Base-by-base conservation (phyloP, 2,888 invertebrate genomes). In the Sericinus montela region DNA sequence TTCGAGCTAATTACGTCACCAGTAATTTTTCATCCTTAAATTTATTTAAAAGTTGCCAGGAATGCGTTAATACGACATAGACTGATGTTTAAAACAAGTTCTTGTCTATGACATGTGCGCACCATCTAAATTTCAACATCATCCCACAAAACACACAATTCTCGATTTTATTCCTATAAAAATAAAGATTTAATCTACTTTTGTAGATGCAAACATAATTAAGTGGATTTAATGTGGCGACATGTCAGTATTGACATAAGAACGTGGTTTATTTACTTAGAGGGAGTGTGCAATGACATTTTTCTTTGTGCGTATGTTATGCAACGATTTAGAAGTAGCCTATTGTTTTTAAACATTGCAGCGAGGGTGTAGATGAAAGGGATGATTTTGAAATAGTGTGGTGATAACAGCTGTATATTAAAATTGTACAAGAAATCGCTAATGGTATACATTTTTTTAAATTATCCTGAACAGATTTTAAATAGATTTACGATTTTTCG, bases 31-130 rank as follows among this genome's bases (percentile, higher is more conserved):
- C 49, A 49, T 49, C 35, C 19, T 10, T 7, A 19, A 41, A 19
- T 41, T 45, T 42, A 35, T 40, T 49, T 45, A 40, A 57, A 52
- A 51, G 36, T 45, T 69, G 58, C 60, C 59, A 74, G 71, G 75
- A 77, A 82, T 81, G 72, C 74, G 67, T 71, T 78, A 78, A 80
- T 75, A 65, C 72, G 80, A 81, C 81, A 69, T 68, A 69, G 80
- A 84, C 79, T 76, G 72, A 84, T 85, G 85, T 78, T 82, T 81
- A 82, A 75, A 83, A 84, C 85, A 83, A 72, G 67, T 72, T 62
- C 75, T 70, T 70, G 66, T 62, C 66, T 59, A 61, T 58, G 60
- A 56, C 55, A 59, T 60, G 56, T 59, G 56, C 55, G 29, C 48
- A 34, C 49, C 47, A 54, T 25, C 3, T 42, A 50, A 43, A n/a